These are phyloP conservation scores for Chymomyza procnemis DNA, from an alignment of 2,888 invertebrate genomes.

Conservation along the genomic window DNA sequence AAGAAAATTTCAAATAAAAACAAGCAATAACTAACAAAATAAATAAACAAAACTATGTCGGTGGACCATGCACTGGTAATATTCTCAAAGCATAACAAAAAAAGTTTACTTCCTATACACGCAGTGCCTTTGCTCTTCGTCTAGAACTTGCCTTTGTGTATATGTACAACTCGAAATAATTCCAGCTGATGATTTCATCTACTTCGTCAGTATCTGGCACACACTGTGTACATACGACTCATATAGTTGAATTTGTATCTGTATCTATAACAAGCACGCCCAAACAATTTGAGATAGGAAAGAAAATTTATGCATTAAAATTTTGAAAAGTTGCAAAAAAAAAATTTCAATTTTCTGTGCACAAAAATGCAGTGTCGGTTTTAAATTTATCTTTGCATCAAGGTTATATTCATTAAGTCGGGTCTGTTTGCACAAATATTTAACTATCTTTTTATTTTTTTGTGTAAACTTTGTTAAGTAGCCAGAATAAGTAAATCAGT, in stretches of 20 bases:
- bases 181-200: constrained; percentile 68
- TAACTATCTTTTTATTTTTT: constrained; percentile 23
- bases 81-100: constrained; percentile 36
- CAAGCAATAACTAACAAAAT: constrained; percentile 34
- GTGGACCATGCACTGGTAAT: constrained; percentile 42
- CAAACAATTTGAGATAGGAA: neutral
- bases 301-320: neutral
- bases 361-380: neutral
- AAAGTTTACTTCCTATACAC: constrained; percentile 10
- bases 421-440: constrained; percentile 17
- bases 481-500: constrained; percentile 50
- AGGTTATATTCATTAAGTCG: constrained; percentile 60
- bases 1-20: constrained; percentile 64
- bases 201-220: constrained; percentile 35
- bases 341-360: neutral
- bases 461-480: constrained; percentile 33
- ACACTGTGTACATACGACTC: constrained; percentile 1
- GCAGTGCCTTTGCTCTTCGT: constrained; percentile 17
- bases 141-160: constrained; percentile 1
- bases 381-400: constrained; percentile 21
- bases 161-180: constrained; percentile 63
- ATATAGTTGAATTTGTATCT: neutral
- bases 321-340: neutral
- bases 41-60: constrained; percentile 46
- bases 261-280: neutral